Percentiles rank a stretch among this genome's conserved stretches.
Conservation (phyloP, 2,113 vertebrate genomes). For the Pelecanoides urinatrix region DNA sequence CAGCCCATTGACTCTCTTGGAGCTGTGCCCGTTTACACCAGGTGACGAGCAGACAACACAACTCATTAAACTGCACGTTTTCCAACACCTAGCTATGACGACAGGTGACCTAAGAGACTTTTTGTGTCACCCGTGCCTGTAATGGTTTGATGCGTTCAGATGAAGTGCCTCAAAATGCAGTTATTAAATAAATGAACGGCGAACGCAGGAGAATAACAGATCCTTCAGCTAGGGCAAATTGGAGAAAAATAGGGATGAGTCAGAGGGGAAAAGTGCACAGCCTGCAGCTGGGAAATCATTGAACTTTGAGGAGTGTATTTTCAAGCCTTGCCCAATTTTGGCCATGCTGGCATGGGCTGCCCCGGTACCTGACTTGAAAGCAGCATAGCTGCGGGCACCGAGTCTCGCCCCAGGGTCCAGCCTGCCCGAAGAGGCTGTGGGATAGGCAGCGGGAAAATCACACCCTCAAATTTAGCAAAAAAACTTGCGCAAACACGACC, state of each 20-base stretch:
- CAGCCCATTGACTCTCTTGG: background rate
- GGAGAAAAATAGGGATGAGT: background rate
- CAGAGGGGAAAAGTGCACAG: background rate
- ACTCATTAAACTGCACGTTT: background rate
- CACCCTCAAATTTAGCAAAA: background rate
- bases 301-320: background rate
- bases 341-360: background rate
- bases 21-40: background rate
- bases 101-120: background rate
- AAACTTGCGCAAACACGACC: background rate
- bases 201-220: background rate
- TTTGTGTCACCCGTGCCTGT: background rate
- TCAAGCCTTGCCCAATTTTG: background rate
- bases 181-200: background rate
- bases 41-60: background rate
- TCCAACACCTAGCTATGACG: background rate
- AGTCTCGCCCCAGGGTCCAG: background rate
- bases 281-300: background rate
- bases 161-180: background rate
- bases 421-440: background rate
- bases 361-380: background rate
- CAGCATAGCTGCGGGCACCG: background rate
- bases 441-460: background rate
- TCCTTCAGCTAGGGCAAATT: background rate
- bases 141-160: background rate